Conservation (phyloP, 2,888 invertebrate genomes). For the Thera britannica region DNA sequence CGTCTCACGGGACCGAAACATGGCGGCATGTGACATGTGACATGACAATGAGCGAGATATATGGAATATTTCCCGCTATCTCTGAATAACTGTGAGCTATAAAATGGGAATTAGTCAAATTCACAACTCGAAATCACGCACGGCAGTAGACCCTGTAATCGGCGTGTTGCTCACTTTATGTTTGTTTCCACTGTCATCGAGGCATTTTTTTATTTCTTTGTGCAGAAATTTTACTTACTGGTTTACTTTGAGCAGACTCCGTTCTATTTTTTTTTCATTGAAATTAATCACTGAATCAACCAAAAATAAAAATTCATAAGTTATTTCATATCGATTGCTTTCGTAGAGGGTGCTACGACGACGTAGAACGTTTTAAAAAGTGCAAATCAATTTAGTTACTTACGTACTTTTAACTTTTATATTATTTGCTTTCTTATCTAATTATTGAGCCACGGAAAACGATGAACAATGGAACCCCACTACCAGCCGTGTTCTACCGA, state of each 20-base stretch:
- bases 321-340: neutral
- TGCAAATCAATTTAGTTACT: no score
- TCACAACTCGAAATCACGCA: slow-evolving; percentile 60
- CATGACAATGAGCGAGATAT: slow-evolving; percentile 54
- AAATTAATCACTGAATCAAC: no score
- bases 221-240: neutral
- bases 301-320: no score
- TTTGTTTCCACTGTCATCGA: slow-evolving; percentile 32
- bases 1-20: slow-evolving; percentile 53
- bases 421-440: neutral
- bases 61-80: slow-evolving; percentile 59
- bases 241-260: neutral
- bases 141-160: slow-evolving; percentile 50
- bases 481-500: slow-evolving; percentile 8
- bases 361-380: neutral
- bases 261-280: neutral
- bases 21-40: slow-evolving; percentile 33
- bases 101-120: slow-evolving; percentile 59
- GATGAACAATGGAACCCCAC: slow-evolving; percentile 33
- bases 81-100: slow-evolving; percentile 53
- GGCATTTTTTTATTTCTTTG: neutral
- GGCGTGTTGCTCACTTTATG: slow-evolving; percentile 28
- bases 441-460: neutral
- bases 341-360: slow-evolving; percentile 19
- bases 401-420: no score